A percentile compares a stretch with the other conserved stretches of the same genome.
phyloP scores from a whole-genome alignment of 64 coral and sea anemone genomes.

The Cladopsammia gracilis region DNA sequence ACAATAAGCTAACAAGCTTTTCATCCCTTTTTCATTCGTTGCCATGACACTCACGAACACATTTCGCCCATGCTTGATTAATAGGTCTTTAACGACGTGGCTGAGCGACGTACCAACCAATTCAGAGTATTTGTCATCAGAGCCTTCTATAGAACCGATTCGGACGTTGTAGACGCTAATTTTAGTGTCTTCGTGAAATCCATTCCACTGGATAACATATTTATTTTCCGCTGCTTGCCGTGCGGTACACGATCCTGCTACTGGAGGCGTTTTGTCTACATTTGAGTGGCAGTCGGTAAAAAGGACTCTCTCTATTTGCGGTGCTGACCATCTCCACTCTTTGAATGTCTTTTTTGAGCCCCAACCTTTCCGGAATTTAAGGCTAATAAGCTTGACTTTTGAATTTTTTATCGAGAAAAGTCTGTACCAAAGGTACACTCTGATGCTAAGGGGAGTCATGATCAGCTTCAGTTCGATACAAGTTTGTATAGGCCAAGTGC shows the following conservation, averaged over 20 bases:
- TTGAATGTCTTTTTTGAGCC: slow-evolving; percentile 77
- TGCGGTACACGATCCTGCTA: slow-evolving; percentile 71
- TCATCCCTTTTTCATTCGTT: slow-evolving; percentile 76
- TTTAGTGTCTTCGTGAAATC: slow-evolving; percentile 77
- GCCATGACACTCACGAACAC: slow-evolving; percentile 82
- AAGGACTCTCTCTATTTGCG: slow-evolving; percentile 50
- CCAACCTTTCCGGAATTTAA: slow-evolving; percentile 83
- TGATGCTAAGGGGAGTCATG: slow-evolving; percentile 87
- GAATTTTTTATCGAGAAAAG: slow-evolving; percentile 78
- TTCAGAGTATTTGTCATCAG: slow-evolving; percentile 79
- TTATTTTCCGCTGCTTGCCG: slow-evolving; percentile 75
- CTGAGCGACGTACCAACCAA: slow-evolving; percentile 70
- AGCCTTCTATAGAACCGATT: slow-evolving; percentile 83
- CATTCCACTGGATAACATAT: slow-evolving; percentile 88
- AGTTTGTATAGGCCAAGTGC: slow-evolving; percentile 80
- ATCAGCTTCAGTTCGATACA: slow-evolving; percentile 83
- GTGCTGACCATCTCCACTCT: slow-evolving; percentile 87
- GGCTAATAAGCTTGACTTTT: slow-evolving; percentile 57
- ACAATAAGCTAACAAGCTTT: slow-evolving; percentile 75
- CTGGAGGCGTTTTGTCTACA: slow-evolving; percentile 82
- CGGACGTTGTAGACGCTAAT: slow-evolving; percentile 76
- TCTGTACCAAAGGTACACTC: slow-evolving; percentile 95
- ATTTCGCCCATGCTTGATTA: slow-evolving; percentile 86
- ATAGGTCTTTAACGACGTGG: slow-evolving; percentile 41
- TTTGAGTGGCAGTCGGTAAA: slow-evolving; percentile 78